Evolutionary conservation across 2,113 vertebrate species (phyloP).

Genomic region (Pseudolaguvia tuberculata): DNA sequence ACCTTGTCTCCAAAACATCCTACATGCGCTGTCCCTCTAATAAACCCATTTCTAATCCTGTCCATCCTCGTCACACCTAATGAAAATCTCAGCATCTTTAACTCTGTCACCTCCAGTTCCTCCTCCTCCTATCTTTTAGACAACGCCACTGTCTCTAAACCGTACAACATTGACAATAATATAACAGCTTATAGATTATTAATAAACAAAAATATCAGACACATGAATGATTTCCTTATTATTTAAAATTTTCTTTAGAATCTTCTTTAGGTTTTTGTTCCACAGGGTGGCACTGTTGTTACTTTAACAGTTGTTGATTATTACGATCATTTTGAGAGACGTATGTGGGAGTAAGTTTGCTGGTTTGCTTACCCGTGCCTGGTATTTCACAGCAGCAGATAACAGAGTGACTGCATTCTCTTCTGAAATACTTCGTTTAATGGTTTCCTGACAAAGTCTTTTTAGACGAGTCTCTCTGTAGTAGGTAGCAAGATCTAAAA

Average conservation of each 20-base stretch:
- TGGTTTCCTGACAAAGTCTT: constrained; percentile 91
- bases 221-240: not conserved
- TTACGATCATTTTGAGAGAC: not conserved
- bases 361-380: constrained; percentile 82
- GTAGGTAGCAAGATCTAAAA: constrained; percentile 89
- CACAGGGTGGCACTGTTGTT: not conserved
- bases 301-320: not conserved
- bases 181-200: too few species aligned
- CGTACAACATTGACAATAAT: too few species aligned
- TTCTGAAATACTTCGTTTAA: constrained; percentile 95
- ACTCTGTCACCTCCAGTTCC: too few species aligned
- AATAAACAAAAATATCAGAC: too few species aligned
- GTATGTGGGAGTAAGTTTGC: not conserved
- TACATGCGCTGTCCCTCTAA: too few species aligned
- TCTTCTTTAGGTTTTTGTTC: not conserved
- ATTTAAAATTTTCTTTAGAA: too few species aligned
- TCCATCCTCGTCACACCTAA: too few species aligned
- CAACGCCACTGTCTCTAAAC: too few species aligned
- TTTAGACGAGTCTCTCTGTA: constrained; percentile 89
- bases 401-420: constrained; percentile 94
- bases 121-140: too few species aligned
- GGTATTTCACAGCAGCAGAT: constrained; percentile 91
- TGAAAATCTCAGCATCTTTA: too few species aligned
- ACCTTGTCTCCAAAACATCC: too few species aligned
- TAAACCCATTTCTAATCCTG: too few species aligned